Evolutionary conservation across 2,888 invertebrate species (phyloP), one percentile per base, ranked within the genome.

Genomic region (Campaea margaritaria): DNA sequence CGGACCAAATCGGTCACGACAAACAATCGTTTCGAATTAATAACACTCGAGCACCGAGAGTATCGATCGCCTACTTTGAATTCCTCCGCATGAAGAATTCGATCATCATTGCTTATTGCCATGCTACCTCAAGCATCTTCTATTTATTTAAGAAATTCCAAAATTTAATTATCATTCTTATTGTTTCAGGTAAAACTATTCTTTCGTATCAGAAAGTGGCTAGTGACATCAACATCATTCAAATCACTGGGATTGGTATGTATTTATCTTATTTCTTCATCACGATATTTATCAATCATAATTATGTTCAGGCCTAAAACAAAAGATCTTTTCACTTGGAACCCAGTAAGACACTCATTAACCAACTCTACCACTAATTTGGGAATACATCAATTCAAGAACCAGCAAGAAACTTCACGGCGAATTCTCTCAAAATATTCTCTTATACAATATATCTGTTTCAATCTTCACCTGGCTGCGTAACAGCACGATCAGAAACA

Each of bases 1-100:
- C 64, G 52, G 38, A 58, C 27, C 44, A 15, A 58, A 53, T 67
- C 49, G 43, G 53, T 64, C 62, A 67, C 59, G 62, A 57, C 43
- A 54, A 51, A 57, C 43, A 54, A 51, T 39, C 48, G 39, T 39
- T 49, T 50, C 15, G n/a, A 28, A 14, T 50, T 57, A 34, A 45
- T 63, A 31, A 62, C 43, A 52, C 41, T 54, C 31, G 46, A 58
- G 42, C 53, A 42, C 54, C 41, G 16, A n/a, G 28, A 38, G 43
- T 55, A 45, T 57, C 53, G 36, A 50, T 38, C n/a, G 31, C 42
- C 55, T 14, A 56, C 48, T 44, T 36, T 0, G 28, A 39, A 28
- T 49, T 41, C 36, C 0, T 49, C 28, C 11, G 13, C 28, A 14
- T 41, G 12, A 34, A 43, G 42, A 41, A 28, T 41, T 41, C 28